phyloP scores from a whole-genome alignment of 2,113 vertebrate species.

The Corythaixoides concolor region DNA sequence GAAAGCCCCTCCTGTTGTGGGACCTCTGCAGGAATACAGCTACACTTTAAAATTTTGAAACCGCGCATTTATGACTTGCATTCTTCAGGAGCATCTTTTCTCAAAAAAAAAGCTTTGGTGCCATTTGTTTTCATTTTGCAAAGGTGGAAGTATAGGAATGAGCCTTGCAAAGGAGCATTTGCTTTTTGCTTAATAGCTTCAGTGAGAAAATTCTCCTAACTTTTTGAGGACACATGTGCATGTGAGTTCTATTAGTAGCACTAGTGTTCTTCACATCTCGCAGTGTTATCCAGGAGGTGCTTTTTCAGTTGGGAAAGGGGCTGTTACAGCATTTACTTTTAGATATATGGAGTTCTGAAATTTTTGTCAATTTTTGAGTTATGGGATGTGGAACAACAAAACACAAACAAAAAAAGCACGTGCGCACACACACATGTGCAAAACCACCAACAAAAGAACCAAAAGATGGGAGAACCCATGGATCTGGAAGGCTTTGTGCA shows the following conservation, averaged over 20 bases:
- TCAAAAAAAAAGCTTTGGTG: background rate
- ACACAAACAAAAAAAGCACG: no score
- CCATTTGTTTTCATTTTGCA: background rate
- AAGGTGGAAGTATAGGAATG: background rate
- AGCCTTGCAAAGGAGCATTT: background rate
- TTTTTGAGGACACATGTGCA: background rate
- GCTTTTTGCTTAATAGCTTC: background rate
- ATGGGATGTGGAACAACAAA: accelerated
- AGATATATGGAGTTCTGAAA: background rate
- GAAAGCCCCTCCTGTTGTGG: background rate
- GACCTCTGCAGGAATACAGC: background rate
- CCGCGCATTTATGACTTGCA: background rate
- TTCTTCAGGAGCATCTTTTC: background rate
- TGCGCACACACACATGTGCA: no score
- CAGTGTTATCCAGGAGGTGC: background rate
- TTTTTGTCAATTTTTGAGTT: background rate
- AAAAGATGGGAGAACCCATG: background rate
- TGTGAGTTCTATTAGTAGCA: background rate
- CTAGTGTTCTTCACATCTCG: background rate
- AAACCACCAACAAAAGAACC: no score
- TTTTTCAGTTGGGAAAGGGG: background rate
- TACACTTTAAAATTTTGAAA: background rate
- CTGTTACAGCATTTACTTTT: background rate
- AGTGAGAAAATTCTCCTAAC: background rate
- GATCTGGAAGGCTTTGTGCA: background rate